Conservation (phyloP, 1,140 invertebrate genomes). For the Brachionus asplanchnoidis region DNA sequence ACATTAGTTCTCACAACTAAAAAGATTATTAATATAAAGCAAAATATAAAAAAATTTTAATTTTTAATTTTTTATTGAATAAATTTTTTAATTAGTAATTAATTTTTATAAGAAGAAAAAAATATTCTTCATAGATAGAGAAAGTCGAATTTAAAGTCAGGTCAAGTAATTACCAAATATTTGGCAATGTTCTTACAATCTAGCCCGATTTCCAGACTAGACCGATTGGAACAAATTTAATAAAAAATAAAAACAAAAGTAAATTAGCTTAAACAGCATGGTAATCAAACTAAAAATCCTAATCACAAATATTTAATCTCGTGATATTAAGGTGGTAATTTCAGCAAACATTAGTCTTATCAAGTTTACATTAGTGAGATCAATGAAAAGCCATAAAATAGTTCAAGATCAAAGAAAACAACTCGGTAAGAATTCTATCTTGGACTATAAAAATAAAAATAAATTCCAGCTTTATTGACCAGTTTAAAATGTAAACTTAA, state of each 20-base stretch:
- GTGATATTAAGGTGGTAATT: slow-evolving; percentile 1
- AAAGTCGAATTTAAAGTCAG: neutral
- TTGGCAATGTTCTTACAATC: neutral
- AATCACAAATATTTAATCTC: neutral
- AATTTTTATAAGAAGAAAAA: no score
- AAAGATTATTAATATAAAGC: no score
- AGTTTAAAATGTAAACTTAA: neutral
- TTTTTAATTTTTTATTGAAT: no score
- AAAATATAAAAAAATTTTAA: no score
- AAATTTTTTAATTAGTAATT: no score
- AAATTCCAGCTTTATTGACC: neutral
- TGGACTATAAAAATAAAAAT: slow-evolving; percentile 1
- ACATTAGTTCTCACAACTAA: no score
- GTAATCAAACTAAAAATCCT: neutral
- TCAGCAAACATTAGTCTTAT: neutral
- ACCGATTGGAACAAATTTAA: neutral
- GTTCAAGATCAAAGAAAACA: neutral
- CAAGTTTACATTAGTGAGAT: neutral
- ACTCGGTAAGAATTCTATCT: neutral
- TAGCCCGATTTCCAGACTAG: neutral
- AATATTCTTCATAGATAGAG: no score
- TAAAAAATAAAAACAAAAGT: neutral
- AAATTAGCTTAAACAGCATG: neutral
- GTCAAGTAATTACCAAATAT: neutral
- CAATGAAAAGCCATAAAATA: neutral